These are phyloP conservation scores for Dusona sp. DNA, from an alignment of 2,888 invertebrate species.

Conservation along the genomic window DNA sequence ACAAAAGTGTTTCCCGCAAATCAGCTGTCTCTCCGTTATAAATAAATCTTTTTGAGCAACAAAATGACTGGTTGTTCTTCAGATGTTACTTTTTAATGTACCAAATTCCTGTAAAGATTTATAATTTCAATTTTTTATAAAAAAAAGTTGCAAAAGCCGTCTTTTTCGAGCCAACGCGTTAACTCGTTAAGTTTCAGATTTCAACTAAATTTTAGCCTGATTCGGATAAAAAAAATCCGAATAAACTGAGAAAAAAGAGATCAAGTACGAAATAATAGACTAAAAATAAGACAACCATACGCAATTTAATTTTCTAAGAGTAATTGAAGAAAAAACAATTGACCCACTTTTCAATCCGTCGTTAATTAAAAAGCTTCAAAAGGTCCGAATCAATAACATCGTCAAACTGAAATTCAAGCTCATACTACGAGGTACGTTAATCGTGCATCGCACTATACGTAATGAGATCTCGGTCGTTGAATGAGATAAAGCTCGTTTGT, in stretches of 20 bases:
- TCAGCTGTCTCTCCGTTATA: no score
- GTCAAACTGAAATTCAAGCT: neutral
- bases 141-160: no score
- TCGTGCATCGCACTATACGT: slow-evolving; percentile 15
- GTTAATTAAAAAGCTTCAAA: neutral
- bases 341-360: neutral
- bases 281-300: neutral
- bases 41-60: no score
- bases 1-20: no score
- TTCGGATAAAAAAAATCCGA: neutral
- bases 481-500: slow-evolving; percentile 58
- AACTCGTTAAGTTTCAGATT: no score
- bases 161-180: no score
- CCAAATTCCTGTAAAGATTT: no score
- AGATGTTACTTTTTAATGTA: no score
- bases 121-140: no score
- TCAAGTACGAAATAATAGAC: neutral
- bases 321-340: neutral
- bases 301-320: neutral
- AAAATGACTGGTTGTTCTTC: no score
- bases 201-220: no score
- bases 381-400: slow-evolving; percentile 12
- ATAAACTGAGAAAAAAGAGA: neutral
- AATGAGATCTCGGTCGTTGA: slow-evolving; percentile 41
- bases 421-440: neutral